Percentiles rank a stretch among this genome's conserved stretches.
These are phyloP conservation scores for Aphelinus certus DNA, from an alignment of 1,140 invertebrate species.

Conservation along the genomic window DNA sequence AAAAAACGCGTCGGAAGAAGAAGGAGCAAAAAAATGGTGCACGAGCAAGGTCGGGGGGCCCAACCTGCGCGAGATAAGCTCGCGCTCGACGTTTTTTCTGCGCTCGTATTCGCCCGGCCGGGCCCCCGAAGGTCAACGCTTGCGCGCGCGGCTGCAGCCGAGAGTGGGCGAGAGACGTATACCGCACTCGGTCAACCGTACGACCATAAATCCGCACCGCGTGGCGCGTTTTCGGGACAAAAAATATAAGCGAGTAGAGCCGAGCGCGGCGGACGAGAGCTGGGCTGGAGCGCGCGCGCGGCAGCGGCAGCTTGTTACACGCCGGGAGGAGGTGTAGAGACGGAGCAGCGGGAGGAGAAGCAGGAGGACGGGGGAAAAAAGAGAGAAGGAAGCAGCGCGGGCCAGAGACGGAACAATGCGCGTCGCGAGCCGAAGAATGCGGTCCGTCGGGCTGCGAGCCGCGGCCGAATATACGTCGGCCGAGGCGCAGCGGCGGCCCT, in stretches of 20 bases:
- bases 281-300: background rate
- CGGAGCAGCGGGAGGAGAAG: conserved; percentile 9
- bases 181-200: conserved; percentile 63
- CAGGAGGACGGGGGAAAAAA: background rate
- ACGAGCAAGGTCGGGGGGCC: conserved; percentile 48
- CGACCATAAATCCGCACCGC: conserved; percentile 58
- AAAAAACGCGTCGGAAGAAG: conserved; percentile 32
- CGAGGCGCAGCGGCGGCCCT: conserved; percentile 9
- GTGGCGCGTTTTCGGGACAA: conserved; percentile 56
- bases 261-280: background rate
- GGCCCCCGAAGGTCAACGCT: conserved; percentile 57
- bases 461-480: background rate
- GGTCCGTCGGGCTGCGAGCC: conserved; percentile 57
- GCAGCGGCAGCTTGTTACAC: conserved; percentile 53
- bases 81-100: background rate
- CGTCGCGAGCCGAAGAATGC: conserved; percentile 63
- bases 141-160: conserved; percentile 46
- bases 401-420: conserved; percentile 61
- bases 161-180: conserved; percentile 52
- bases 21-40: conserved; percentile 20
- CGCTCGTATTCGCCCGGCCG: background rate
- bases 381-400: conserved; percentile 41
- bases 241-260: conserved; percentile 53
- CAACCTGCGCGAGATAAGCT: conserved; percentile 46
- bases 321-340: conserved; percentile 31